Evolutionary conservation across 2,888 invertebrate genomes (phyloP).

Genomic region (Acrobasis suavella): DNA sequence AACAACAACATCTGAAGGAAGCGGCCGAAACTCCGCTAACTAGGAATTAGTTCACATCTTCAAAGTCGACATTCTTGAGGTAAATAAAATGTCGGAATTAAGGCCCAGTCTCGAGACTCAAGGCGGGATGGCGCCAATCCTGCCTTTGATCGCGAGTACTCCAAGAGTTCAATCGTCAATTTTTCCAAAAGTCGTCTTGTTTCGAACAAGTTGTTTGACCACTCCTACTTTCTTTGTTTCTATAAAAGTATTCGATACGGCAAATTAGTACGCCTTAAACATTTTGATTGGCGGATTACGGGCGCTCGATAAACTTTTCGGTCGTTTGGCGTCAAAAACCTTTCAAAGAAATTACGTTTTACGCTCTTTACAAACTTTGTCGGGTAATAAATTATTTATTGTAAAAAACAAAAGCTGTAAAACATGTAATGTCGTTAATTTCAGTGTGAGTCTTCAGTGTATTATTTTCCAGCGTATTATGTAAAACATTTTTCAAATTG

Average conservation of each 20-base stretch:
- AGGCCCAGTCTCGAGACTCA: slow-evolving; percentile 44
- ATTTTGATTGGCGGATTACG: slow-evolving; percentile 49
- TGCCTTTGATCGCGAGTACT: slow-evolving; percentile 68
- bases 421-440: slow-evolving; percentile 53
- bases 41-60: slow-evolving; percentile 70
- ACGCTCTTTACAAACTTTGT: slow-evolving; percentile 22
- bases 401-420: slow-evolving; percentile 33
- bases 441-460: slow-evolving; percentile 55
- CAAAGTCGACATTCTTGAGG: slow-evolving; percentile 72
- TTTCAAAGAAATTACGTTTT: slow-evolving; percentile 44
- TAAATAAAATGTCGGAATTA: slow-evolving; percentile 65
- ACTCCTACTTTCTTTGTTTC: slow-evolving; percentile 53
- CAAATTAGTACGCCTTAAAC: slow-evolving; percentile 49
- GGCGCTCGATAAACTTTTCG: slow-evolving; percentile 47
- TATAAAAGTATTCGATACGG: slow-evolving; percentile 48
- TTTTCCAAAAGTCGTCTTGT: slow-evolving; percentile 56
- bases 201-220: slow-evolving; percentile 52
- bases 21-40: slow-evolving; percentile 54
- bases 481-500: slow-evolving; percentile 73
- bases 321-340: slow-evolving; percentile 42
- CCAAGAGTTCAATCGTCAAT: slow-evolving; percentile 56
- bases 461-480: slow-evolving; percentile 66
- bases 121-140: slow-evolving; percentile 45
- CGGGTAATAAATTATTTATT: slow-evolving; percentile 33
- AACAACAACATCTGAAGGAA: slow-evolving; percentile 52